Base-by-base conservation (phyloP, 2,888 invertebrate genomes). In the Coelinius sp. region DNA sequence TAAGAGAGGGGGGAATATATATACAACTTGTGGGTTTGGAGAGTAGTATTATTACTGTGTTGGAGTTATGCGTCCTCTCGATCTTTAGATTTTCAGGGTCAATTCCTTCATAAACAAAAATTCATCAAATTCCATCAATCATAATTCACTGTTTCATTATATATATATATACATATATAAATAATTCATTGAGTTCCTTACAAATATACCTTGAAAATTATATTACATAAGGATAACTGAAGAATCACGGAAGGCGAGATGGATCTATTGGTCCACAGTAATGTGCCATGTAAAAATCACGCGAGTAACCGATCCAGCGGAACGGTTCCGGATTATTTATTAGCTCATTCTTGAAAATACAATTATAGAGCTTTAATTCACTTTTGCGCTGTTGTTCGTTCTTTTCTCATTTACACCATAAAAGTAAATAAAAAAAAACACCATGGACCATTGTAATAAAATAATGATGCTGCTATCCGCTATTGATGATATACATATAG, bases 1-100 rank as follows among this genome's bases (percentile, higher is more conserved):
- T 6, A 44, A 46, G 66, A 73, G 74, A 78, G 81, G 77, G 77
- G 77, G 75, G 25, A 68, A 70, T 46, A 44, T 22, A 67, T 49
- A 14, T 20, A n/a, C 31, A 25, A 17, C 14, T 59, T 31, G 35
- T 59, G 59, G 59, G 31, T 59, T 59, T 59, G 59, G 31, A 62
- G 31, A 66, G 25, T 65, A 73, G 71, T 53, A 10, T 25, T 53
- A 53, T 14, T 24, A 24, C n/a, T 31, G 14, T 31, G n/a, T 14
- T 25, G 12, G 12, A 53, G 22, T 53, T 63, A 38, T 56, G 59
- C 59, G 65, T 67, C 78, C 81, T 79, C 83, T 77, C 79, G 79
- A 80, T 82, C 79, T 20, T 73, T 35, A 68, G 75, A 79, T 79
- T 79, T 80, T 80, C 84, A 84, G 78, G 84, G 84, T 68, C 74